phyloP scores from a whole-genome alignment of 1,140 invertebrate species.

The Euura saliciscinereae region DNA sequence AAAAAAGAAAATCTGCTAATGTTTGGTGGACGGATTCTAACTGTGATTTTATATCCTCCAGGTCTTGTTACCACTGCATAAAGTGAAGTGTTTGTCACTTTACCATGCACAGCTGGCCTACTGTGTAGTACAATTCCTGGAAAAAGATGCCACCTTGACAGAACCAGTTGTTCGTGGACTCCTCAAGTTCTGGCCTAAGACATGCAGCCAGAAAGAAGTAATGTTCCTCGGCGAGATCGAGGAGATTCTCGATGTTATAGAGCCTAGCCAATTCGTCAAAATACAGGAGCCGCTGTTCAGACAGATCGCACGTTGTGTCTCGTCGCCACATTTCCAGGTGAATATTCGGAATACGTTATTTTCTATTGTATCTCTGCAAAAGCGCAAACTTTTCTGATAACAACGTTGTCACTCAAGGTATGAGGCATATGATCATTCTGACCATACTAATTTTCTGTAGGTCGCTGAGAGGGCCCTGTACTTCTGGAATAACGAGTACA shows the following conservation, averaged over 20 bases:
- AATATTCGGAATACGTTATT: constrained; percentile 10
- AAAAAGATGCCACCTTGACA: constrained; percentile 97
- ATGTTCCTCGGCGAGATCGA: constrained; percentile 99
- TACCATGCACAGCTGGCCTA: constrained; percentile 98
- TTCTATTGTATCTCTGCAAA: no score
- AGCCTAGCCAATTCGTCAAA: constrained; percentile 97
- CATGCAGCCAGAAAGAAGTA: constrained; percentile 98
- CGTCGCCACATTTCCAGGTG: constrained; percentile 97
- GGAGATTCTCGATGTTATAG: constrained; percentile 98
- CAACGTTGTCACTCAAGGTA: not conserved
- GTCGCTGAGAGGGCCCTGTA: constrained; percentile 96
- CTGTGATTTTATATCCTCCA: constrained; percentile 27
- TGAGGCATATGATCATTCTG: no score
- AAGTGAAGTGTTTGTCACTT: constrained; percentile 92
- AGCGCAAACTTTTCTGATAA: not conserved
- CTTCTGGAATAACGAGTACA: constrained; percentile 98
- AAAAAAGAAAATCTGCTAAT: constrained; percentile 3
- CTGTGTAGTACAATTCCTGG: constrained; percentile 99
- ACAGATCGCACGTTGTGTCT: constrained; percentile 97
- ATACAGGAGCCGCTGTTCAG: constrained; percentile 96
- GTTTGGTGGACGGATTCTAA: not conserved
- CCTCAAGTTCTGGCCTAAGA: constrained; percentile 99
- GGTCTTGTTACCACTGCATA: constrained; percentile 97
- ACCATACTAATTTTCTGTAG: constrained; percentile 61
- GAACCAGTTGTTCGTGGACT: constrained; percentile 95